These are phyloP conservation scores for Euleptes europaea DNA, from an alignment of 2,113 vertebrate genomes.

Conservation along the genomic window DNA sequence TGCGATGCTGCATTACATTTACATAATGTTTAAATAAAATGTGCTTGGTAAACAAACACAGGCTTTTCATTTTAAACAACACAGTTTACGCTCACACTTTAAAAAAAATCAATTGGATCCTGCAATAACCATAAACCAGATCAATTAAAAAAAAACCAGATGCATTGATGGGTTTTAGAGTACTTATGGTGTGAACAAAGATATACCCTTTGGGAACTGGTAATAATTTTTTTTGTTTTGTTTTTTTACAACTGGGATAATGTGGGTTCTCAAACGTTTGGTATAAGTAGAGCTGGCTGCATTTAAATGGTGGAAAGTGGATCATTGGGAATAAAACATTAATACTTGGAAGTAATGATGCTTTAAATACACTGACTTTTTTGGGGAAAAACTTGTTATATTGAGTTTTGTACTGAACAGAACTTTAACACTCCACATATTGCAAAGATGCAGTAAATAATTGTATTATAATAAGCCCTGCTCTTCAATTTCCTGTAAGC, in stretches of 20 bases:
- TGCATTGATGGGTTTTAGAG: not conserved
- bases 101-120: not conserved
- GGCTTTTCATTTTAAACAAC: not conserved
- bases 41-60: not conserved
- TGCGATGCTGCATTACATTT: slow-evolving; percentile 1
- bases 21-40: slow-evolving; percentile 15
- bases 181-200: not conserved
- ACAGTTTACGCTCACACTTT: not conserved
- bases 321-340: not conserved
- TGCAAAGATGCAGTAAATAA: not conserved
- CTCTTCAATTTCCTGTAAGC: slow-evolving; percentile 21
- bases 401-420: not conserved
- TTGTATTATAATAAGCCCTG: slow-evolving; percentile 7
- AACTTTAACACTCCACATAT: not conserved
- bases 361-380: slow-evolving; percentile 9
- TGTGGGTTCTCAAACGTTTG: not conserved
- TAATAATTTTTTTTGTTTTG: not conserved
- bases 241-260: not conserved
- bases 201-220: not conserved
- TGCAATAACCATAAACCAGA: not conserved
- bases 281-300: not conserved
- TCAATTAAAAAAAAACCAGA: too few species aligned
- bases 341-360: not conserved
- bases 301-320: not conserved
- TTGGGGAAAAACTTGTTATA: not conserved